phyloP scores from a whole-genome alignment of 2,113 vertebrate genomes.

The Barbus barbus region DNA sequence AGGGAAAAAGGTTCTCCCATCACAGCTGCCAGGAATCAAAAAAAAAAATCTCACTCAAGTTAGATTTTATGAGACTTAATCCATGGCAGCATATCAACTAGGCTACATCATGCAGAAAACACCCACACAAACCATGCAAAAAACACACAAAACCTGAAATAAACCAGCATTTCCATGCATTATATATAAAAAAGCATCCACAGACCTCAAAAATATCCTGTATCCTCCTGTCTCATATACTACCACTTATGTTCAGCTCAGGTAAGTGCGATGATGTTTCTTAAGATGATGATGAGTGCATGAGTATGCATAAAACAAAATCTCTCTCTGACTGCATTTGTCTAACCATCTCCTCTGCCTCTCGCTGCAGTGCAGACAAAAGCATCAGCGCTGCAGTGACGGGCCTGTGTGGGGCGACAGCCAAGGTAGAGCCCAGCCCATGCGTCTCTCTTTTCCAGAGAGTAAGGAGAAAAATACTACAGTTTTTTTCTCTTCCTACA shows the following conservation, averaged over 20 bases:
- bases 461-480: constrained; percentile 50
- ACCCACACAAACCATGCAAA: constrained; percentile 48
- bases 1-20: background rate
- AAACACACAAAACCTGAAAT: background rate
- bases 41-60: background rate
- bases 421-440: constrained; percentile 68
- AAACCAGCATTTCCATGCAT: constrained; percentile 10
- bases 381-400: constrained; percentile 75
- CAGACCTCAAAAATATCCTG: background rate
- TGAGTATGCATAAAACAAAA: constrained; percentile 41
- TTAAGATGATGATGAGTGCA: background rate
- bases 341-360: constrained; percentile 28
- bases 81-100: background rate
- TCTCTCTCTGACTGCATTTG: background rate
- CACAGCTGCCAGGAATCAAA: background rate
- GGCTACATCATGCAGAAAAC: constrained; percentile 45
- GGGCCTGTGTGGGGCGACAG: constrained; percentile 52
- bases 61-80: background rate
- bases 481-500: constrained; percentile 36
- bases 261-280: background rate
- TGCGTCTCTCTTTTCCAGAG: constrained; percentile 61
- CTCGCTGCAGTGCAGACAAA: constrained; percentile 59
- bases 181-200: background rate
- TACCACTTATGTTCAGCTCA: background rate
- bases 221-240: background rate